These are phyloP conservation scores for Philonicus albiceps DNA, from an alignment of 2,888 invertebrate species.

Conservation along the genomic window DNA sequence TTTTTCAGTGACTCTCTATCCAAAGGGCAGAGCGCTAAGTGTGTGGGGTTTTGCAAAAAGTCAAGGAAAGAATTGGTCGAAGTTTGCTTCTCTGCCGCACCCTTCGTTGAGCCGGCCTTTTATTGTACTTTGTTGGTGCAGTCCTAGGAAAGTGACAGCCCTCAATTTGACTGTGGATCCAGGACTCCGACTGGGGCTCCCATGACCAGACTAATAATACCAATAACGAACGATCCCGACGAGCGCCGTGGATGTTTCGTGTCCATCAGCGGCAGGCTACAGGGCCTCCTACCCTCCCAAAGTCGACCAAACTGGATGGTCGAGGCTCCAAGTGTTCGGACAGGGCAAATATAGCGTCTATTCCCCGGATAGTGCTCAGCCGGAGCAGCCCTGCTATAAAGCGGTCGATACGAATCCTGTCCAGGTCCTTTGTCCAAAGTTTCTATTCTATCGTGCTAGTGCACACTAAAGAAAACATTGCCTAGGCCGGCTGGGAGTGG, in stretches of 20 bases:
- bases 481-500: not conserved
- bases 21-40: not conserved
- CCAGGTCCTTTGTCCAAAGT: not conserved
- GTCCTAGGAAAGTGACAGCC: slow-evolving; percentile 1
- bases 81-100: not conserved
- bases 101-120: not conserved
- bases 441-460: not conserved
- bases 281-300: too few species aligned
- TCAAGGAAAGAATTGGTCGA: not conserved
- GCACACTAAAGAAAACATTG: not conserved
- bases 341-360: not conserved
- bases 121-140: not conserved
- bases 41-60: not conserved
- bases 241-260: not conserved
- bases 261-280: not conserved
- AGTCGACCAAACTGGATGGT: not conserved
- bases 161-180: not conserved
- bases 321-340: not conserved
- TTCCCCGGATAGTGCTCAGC: not conserved
- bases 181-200: not conserved
- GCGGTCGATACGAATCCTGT: not conserved
- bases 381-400: not conserved
- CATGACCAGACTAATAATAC: slow-evolving; percentile 26
- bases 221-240: not conserved
- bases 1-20: not conserved